These are phyloP conservation scores for Bradypodion ventrale DNA, from an alignment of 2,797 vertebrate species.

Conservation along the genomic window DNA sequence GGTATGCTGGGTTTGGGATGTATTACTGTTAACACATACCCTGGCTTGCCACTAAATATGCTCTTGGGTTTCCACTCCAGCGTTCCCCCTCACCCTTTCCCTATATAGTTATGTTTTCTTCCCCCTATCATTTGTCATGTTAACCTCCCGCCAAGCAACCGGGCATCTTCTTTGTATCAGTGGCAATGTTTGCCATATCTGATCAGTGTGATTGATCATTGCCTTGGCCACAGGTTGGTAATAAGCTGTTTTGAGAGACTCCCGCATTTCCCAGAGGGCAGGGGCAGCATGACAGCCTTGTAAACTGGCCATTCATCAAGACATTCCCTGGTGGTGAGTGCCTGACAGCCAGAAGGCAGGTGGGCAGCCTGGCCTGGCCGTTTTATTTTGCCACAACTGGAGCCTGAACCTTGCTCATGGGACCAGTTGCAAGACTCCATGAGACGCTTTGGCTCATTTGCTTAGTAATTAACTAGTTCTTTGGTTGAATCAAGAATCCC, in stretches of 20 bases:
- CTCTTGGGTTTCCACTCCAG: neutral
- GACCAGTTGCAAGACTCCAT: slow-evolving; percentile 13
- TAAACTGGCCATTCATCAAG: slow-evolving; percentile 95
- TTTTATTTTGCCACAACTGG: neutral
- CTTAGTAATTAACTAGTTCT: slow-evolving; percentile 37
- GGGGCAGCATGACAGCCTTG: slow-evolving; percentile 86
- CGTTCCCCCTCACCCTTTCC: neutral
- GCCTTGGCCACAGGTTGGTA: slow-evolving; percentile 84
- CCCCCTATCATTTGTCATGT: slow-evolving; percentile 64
- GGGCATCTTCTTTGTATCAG: slow-evolving; percentile 83
- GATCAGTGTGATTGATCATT: slow-evolving; percentile 96
- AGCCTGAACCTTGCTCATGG: neutral
- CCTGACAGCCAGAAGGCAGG: slow-evolving; percentile 6
- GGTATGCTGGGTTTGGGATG: neutral
- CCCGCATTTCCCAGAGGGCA: slow-evolving; percentile 87
- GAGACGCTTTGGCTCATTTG: slow-evolving; percentile 31
- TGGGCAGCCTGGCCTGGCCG: neutral
- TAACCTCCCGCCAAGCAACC: slow-evolving; percentile 67
- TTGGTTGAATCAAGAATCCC: neutral
- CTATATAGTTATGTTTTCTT: slow-evolving; percentile 51
- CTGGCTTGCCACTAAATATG: slow-evolving; percentile 27
- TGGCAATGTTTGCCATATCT: slow-evolving; percentile 87
- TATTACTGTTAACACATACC: neutral
- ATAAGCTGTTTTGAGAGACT: slow-evolving; percentile 86
- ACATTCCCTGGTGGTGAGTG: slow-evolving; percentile 78